Conservation (phyloP, 2,888 invertebrate species). For the Leucophenga maculata region DNA sequence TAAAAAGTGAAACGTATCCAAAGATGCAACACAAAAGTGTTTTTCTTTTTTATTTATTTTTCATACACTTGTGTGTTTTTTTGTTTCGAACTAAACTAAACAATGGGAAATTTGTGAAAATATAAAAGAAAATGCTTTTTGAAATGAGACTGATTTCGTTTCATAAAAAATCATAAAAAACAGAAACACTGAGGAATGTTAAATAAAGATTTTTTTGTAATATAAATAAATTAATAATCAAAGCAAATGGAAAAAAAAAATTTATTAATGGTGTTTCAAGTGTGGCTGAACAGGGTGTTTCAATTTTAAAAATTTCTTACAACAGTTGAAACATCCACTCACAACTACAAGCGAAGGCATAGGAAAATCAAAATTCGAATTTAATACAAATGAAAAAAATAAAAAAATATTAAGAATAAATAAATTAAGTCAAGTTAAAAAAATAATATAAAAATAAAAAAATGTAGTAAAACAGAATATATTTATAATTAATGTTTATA, state of each 20-base stretch:
- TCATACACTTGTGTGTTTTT: conserved; percentile 10
- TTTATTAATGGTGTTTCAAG: no score
- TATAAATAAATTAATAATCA: conserved; percentile 33
- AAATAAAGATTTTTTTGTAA: conserved; percentile 25
- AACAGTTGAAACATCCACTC: conserved; percentile 19
- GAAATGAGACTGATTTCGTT: conserved; percentile 71
- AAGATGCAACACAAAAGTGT: conserved; percentile 68
- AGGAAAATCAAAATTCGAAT: conserved; percentile 69
- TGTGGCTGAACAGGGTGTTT: no score
- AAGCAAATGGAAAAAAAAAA: conserved; percentile 28
- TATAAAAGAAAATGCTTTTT: conserved; percentile 52
- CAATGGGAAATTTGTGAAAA: conserved; percentile 38
- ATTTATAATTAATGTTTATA: conserved; percentile 34
- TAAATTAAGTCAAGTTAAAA: neutral
- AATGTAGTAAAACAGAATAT: conserved; percentile 27
- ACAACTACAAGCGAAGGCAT: conserved; percentile 50
- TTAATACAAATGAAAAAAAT: conserved; percentile 49
- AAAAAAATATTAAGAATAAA: conserved; percentile 25
- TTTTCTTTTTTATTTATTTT: conserved; percentile 30
- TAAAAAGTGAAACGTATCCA: conserved; percentile 69
- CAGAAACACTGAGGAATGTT: conserved; percentile 28
- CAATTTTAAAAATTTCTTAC: no score
- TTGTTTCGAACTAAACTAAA: conserved; percentile 30
- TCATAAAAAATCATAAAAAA: conserved; percentile 55
- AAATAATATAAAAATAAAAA: conserved; percentile 22